phyloP scores from a whole-genome alignment of 2,888 invertebrate species.

The Rhamnusium bicolor region DNA sequence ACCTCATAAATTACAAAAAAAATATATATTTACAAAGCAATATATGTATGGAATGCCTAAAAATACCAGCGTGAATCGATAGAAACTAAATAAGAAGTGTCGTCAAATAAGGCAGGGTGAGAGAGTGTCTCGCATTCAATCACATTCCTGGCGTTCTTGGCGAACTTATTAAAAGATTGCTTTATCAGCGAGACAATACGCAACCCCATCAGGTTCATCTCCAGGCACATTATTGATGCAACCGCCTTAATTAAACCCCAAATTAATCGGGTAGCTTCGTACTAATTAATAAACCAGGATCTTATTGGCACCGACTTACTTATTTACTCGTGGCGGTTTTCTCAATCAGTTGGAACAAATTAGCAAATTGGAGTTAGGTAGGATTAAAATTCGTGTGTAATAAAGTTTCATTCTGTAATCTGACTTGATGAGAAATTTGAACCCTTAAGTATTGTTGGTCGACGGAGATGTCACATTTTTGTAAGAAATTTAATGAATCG shows the following conservation, averaged over 20 bases:
- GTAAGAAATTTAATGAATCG: background rate
- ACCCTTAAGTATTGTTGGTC: background rate
- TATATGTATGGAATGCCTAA: background rate
- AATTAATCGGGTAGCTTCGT: conserved; percentile 65
- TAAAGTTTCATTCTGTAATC: conserved; percentile 16
- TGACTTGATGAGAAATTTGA: background rate
- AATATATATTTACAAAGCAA: background rate
- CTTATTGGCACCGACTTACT: conserved; percentile 55
- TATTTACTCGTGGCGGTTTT: conserved; percentile 47
- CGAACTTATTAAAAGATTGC: conserved; percentile 68
- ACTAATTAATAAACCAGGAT: conserved; percentile 67
- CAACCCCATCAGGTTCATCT: conserved; percentile 62
- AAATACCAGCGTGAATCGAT: background rate
- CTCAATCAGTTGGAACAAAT: conserved; percentile 49
- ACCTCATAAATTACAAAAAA: background rate
- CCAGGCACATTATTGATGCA: conserved; percentile 65
- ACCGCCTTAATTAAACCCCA: conserved; percentile 66
- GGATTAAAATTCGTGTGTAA: conserved; percentile 42
- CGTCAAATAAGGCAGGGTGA: background rate
- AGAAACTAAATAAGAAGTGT: conserved; percentile 30
- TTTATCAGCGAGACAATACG: conserved; percentile 67
- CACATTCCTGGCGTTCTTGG: conserved; percentile 63
- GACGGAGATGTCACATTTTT: background rate
- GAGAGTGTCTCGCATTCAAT: conserved; percentile 53
- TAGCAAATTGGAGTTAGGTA: conserved; percentile 34